Conservation (phyloP, 2,113 vertebrate species). For the Raja brachyura region DNA sequence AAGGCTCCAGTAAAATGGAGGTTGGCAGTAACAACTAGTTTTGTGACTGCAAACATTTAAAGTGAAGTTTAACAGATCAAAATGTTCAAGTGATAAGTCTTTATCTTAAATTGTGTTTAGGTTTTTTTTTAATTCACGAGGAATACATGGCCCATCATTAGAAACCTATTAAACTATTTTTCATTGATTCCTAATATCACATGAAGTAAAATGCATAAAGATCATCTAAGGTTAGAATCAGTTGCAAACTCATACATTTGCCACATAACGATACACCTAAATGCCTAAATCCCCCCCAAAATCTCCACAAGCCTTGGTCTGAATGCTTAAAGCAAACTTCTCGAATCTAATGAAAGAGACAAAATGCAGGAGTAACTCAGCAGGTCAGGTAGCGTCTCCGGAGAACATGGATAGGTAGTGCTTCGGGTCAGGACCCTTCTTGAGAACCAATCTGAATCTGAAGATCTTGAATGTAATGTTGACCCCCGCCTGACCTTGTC, state of each 20-base stretch:
- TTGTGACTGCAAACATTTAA: slow-evolving; percentile 26
- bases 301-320: neutral
- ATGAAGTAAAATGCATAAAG: neutral
- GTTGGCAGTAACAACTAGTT: slow-evolving; percentile 27
- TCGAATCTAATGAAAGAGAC: neutral
- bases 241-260: neutral
- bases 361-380: too few species aligned
- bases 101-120: neutral
- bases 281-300: neutral
- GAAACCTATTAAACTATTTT: neutral
- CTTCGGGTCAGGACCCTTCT: too few species aligned
- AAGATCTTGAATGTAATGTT: neutral
- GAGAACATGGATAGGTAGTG: too few species aligned
- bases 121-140: neutral
- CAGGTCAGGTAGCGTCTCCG: too few species aligned
- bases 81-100: neutral
- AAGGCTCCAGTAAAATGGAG: neutral
- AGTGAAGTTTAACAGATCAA: neutral
- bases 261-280: neutral
- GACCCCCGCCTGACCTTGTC: neutral
- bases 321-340: neutral
- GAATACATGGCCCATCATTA: neutral
- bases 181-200: neutral
- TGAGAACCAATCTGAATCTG: too few species aligned
- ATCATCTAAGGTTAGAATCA: neutral